Evolutionary conservation across 2,888 invertebrate genomes (phyloP).

Genomic region (Molanna angustata): DNA sequence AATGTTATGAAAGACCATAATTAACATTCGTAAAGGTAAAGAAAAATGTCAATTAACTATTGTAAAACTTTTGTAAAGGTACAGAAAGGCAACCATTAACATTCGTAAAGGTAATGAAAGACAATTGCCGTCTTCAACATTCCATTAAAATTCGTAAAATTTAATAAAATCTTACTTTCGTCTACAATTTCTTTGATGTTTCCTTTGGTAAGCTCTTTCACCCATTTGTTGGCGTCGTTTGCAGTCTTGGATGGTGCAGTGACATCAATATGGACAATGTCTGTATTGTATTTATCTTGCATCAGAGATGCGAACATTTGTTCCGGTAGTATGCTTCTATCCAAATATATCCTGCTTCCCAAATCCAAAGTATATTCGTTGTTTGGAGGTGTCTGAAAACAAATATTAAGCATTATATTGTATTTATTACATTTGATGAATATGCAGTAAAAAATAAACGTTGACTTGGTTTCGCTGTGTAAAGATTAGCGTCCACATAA

Average conservation of each 20-base stretch:
- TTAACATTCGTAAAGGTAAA: no score
- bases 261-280: conserved; percentile 64
- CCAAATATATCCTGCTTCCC: conserved; percentile 64
- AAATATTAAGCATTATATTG: neutral
- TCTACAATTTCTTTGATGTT: conserved; percentile 66
- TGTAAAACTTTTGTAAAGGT: no score
- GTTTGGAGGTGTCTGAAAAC: conserved; percentile 43
- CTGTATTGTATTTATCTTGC: conserved; percentile 63
- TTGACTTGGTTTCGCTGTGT: no score
- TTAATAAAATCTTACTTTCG: conserved; percentile 7
- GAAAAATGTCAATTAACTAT: no score
- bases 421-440: no score
- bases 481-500: no score
- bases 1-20: no score
- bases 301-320: conserved; percentile 63
- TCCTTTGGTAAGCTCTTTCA: conserved; percentile 69
- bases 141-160: no score
- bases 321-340: conserved; percentile 51
- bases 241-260: conserved; percentile 54
- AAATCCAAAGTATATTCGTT: conserved; percentile 59
- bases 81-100: no score
- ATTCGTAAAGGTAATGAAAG: no score
- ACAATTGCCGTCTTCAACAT: no score
- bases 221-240: conserved; percentile 75
- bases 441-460: no score